Evolutionary conservation across 2,888 invertebrate species (phyloP).

Genomic region (Ophion ventricosus): DNA sequence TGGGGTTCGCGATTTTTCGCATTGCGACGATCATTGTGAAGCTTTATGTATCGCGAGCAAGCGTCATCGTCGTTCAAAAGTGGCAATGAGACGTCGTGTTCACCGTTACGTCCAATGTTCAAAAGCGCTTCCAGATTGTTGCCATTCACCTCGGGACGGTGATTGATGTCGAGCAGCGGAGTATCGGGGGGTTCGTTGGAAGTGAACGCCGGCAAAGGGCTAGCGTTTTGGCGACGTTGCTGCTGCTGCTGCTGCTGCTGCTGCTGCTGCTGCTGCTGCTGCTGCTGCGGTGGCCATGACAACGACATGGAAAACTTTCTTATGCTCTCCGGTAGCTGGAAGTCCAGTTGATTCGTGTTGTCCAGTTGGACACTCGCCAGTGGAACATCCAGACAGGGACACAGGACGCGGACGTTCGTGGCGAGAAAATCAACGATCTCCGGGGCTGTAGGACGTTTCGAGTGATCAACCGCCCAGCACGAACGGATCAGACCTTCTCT

Average conservation of each 20-base stretch:
- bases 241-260: slow-evolving; percentile 43
- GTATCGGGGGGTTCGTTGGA: slow-evolving; percentile 55
- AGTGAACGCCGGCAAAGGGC: slow-evolving; percentile 37
- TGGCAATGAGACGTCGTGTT: slow-evolving; percentile 55
- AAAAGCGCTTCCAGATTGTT: slow-evolving; percentile 35
- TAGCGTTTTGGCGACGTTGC: slow-evolving; percentile 33
- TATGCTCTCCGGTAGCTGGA: slow-evolving; percentile 83
- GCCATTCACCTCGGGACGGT: slow-evolving; percentile 19
- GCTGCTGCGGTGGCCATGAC: slow-evolving; percentile 69
- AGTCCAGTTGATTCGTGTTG: slow-evolving; percentile 86
- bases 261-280: slow-evolving; percentile 42
- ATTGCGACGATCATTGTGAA: slow-evolving; percentile 9
- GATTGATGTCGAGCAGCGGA: slow-evolving; percentile 70
- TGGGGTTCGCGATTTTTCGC: slow-evolving; percentile 51
- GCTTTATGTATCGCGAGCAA: slow-evolving; percentile 32
- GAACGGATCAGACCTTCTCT: slow-evolving; percentile 90
- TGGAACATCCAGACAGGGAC: slow-evolving; percentile 92
- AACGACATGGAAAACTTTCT: slow-evolving; percentile 82
- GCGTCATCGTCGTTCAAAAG: slow-evolving; percentile 44
- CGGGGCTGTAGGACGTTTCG: slow-evolving; percentile 89
- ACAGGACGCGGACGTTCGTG: slow-evolving; percentile 89
- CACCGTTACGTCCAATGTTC: slow-evolving; percentile 13
- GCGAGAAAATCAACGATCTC: slow-evolving; percentile 93
- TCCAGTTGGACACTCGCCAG: slow-evolving; percentile 90
- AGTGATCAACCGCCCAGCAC: slow-evolving; percentile 91